Evolutionary conservation across 2,888 invertebrate genomes (phyloP).

Genomic region (Rhingia rostrata): DNA sequence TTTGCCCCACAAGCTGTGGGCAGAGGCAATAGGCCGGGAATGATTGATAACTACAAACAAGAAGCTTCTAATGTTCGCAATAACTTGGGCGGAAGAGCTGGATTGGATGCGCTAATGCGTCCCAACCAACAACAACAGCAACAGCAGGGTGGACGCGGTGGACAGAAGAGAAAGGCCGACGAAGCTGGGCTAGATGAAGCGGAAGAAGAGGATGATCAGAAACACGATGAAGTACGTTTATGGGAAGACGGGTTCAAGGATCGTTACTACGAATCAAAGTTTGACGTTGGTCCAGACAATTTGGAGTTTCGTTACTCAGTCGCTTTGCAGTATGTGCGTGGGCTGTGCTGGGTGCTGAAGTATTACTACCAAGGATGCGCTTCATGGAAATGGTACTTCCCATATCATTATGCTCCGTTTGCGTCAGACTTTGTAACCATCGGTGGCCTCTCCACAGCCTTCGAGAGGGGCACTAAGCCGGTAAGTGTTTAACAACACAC

Average conservation of each 20-base stretch:
- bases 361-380: constrained; percentile 99
- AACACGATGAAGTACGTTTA: constrained; percentile 93
- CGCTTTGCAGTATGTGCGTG: constrained; percentile 96
- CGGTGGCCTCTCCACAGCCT: constrained; percentile 91
- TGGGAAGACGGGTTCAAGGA: constrained; percentile 99
- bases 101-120: constrained; percentile 47
- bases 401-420: constrained; percentile 99
- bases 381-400: constrained; percentile 99
- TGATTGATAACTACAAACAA: constrained; percentile 88
- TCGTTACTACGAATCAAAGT: constrained; percentile 97
- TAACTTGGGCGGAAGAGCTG: constrained; percentile 65
- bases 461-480: constrained; percentile 94
- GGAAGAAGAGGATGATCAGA: constrained; percentile 88
- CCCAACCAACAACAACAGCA: constrained; percentile 74
- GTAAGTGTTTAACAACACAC: constrained; percentile 84
- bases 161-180: constrained; percentile 81
- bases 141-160: constrained; percentile 80
- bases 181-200: constrained; percentile 82
- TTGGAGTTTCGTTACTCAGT: constrained; percentile 95
- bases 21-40: constrained; percentile 83
- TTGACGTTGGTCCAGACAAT: constrained; percentile 90
- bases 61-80: constrained; percentile 87
- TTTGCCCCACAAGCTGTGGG: constrained; percentile 90
- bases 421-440: constrained; percentile 99
- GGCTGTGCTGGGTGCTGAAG: constrained; percentile 98